phyloP scores from a whole-genome alignment of 2,797 vertebrate genomes.

The Diplodus sargus region DNA sequence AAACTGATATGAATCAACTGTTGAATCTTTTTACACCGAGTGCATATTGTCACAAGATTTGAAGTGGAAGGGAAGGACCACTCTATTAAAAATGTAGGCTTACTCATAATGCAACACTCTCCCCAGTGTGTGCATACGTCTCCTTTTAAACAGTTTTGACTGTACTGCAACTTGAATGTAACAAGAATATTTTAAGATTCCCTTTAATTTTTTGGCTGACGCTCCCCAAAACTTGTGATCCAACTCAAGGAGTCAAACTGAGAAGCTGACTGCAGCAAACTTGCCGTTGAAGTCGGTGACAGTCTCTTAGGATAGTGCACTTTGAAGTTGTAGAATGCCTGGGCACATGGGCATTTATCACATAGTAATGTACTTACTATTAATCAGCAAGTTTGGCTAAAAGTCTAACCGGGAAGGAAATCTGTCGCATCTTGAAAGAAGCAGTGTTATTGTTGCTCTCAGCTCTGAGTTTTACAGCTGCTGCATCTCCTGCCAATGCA shows the following conservation, averaged over 20 bases:
- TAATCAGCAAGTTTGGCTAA: constrained; percentile 18
- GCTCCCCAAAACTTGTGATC: constrained; percentile 1
- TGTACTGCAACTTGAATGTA: constrained; percentile 28
- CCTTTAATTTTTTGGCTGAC: constrained; percentile 29
- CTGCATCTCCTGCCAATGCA: not conserved
- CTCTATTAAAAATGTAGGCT: not conserved
- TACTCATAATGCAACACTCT: constrained; percentile 18
- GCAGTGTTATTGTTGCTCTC: too few relatives aligned
- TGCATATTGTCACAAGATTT: not conserved
- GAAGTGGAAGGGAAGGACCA: not conserved
- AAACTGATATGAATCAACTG: not conserved
- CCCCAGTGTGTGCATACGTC: not conserved
- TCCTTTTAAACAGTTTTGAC: constrained; percentile 7
- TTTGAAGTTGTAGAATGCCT: constrained; percentile 47
- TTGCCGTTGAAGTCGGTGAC: constrained; percentile 9
- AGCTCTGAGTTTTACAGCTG: not conserved
- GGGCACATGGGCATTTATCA: not conserved
- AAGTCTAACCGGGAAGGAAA: not conserved
- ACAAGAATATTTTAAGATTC: constrained; percentile 1
- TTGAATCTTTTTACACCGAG: not conserved
- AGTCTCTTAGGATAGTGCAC: constrained; percentile 29
- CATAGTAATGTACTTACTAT: constrained; percentile 2
- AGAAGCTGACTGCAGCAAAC: constrained; percentile 9
- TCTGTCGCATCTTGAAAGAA: not conserved
- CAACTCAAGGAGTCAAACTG: constrained; percentile 17